phyloP scores from a whole-genome alignment of 2,113 vertebrate species.

The Odocoileus hemionus region DNA sequence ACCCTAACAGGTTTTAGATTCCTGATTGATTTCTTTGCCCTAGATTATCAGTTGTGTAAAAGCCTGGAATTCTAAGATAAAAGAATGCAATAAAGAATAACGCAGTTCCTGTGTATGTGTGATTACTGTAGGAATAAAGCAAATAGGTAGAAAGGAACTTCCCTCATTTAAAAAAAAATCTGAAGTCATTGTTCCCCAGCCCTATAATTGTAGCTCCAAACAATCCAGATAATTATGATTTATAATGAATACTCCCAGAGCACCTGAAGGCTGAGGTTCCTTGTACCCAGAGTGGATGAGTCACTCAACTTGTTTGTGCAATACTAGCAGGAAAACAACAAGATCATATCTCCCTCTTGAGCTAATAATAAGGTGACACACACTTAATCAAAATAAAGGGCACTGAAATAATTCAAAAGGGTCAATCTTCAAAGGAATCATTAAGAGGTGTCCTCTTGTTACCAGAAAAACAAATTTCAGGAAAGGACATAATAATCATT shows the following conservation, averaged over 20 bases:
- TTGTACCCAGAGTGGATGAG: constrained; percentile 52
- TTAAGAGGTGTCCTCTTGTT: constrained; percentile 53
- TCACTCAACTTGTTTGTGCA: constrained; percentile 78
- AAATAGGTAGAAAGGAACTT: constrained; percentile 53
- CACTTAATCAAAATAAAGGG: constrained; percentile 75
- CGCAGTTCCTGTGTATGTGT: background rate
- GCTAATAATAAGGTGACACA: constrained; percentile 75
- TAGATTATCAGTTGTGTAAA: background rate
- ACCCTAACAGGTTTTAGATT: background rate
- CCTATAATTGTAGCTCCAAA: background rate
- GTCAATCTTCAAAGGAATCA: constrained; percentile 61
- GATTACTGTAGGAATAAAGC: constrained; percentile 31
- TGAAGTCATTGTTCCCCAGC: constrained; percentile 27
- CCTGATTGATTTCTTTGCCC: background rate
- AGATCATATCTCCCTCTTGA: constrained; percentile 62
- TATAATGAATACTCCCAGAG: constrained; percentile 47
- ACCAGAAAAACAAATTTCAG: constrained; percentile 62
- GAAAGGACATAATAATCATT: constrained; percentile 59
- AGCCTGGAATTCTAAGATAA: background rate
- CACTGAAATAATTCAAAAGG: constrained; percentile 68
- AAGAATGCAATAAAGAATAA: constrained; percentile 35
- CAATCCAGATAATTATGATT: constrained; percentile 57
- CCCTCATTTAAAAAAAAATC: constrained; percentile 36
- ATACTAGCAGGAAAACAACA: constrained; percentile 77
- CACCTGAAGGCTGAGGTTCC: constrained; percentile 54